These are phyloP conservation scores for Edolisoma coerulescens DNA, from an alignment of 2,113 vertebrate genomes.

Conservation along the genomic window DNA sequence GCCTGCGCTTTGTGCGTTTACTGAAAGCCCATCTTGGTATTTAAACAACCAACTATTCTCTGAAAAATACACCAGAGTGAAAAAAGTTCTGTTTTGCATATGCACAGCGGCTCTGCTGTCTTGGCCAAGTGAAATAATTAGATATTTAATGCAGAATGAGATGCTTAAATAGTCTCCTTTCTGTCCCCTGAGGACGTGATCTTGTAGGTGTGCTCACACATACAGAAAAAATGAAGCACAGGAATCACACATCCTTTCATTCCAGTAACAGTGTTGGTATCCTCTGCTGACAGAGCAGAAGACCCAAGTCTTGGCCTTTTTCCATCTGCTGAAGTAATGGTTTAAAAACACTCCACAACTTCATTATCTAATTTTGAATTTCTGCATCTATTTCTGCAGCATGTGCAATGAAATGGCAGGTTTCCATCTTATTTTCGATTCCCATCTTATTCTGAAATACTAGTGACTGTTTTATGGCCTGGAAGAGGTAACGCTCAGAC, in stretches of 20 bases:
- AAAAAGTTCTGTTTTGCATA: not conserved
- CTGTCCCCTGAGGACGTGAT: not conserved
- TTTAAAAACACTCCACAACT: not conserved
- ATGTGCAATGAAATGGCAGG: constrained; percentile 27
- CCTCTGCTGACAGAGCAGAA: not conserved
- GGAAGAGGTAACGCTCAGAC: not conserved
- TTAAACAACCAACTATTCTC: not conserved
- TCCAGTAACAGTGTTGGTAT: not conserved
- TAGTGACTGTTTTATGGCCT: constrained; percentile 11
- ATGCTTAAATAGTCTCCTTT: not conserved
- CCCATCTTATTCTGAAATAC: not conserved
- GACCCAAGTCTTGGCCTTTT: not conserved
- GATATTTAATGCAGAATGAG: not conserved
- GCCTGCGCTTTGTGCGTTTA: not conserved
- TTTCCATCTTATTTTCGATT: constrained; percentile 35
- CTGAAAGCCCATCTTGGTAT: not conserved
- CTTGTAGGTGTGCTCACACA: not conserved
- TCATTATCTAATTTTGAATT: constrained; percentile 20
- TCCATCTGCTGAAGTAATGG: constrained; percentile 30
- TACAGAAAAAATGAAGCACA: not conserved
- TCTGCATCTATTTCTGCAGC: not conserved
- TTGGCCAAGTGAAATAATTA: not conserved
- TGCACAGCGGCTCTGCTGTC: not conserved
- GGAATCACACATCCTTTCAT: rapidly evolving
- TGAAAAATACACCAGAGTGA: not conserved